A percentile compares a stretch with the other conserved stretches of the same genome.
Conservation (phyloP, 2,113 vertebrate species). For the Physeter macrocephalus region DNA sequence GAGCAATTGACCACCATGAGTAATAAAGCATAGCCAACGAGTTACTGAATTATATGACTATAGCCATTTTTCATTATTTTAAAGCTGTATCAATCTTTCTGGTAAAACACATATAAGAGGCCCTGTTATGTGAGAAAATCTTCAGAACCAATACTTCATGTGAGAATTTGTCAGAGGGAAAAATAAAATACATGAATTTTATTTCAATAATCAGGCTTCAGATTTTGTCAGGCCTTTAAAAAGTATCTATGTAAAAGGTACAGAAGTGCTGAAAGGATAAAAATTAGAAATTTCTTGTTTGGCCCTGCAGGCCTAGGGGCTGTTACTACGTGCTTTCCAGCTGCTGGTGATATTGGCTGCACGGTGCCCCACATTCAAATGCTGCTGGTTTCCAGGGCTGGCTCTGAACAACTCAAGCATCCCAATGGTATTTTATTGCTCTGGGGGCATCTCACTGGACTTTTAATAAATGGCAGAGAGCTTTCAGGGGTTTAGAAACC, state of each 20-base stretch:
- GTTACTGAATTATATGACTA: not conserved
- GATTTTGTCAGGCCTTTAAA: not conserved
- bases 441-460: not conserved
- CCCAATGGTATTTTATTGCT: not conserved
- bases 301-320: not conserved
- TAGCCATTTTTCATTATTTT: not conserved
- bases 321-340: not conserved
- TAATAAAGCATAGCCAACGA: not conserved
- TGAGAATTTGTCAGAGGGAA: not conserved
- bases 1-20: not conserved
- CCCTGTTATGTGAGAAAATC: not conserved
- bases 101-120: not conserved
- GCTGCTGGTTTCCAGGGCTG: not conserved
- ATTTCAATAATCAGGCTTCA: not conserved
- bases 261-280: not conserved
- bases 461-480: not conserved
- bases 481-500: not conserved
- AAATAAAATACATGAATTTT: constrained; percentile 11
- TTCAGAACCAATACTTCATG: not conserved
- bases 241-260: not conserved
- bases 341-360: not conserved
- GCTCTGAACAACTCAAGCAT: not conserved
- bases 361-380: not conserved
- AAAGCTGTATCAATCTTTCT: not conserved
- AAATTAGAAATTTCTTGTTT: not conserved